Base-by-base conservation (phyloP, 2,888 invertebrate species). In the Scaptomyza polygonia region DNA sequence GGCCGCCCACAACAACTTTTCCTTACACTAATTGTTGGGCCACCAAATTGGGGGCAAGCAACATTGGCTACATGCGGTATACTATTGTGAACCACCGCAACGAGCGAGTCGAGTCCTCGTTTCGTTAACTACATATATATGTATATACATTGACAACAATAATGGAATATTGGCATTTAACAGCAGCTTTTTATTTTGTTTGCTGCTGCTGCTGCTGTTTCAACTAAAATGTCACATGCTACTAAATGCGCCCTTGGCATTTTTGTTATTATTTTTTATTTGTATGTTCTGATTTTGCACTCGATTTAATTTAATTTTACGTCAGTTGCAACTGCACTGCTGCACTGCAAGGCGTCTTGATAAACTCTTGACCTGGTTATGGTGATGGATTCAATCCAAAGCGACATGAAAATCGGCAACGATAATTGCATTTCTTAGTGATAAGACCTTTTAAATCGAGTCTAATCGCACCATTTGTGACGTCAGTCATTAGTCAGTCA, bases 1-100 rank as follows among this genome's bases (percentile, higher is more conserved):
- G n/a, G n/a, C 12, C 63, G 76, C 69, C 79, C 72, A 69, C 63
- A 74, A 69, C 69, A 86, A 86, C 47, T 86, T 86, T 67, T 69
- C 18, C 48, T 47, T 53, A 67, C 71, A 81, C 85, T 81, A 81
- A 81, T 86, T 81, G 78, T 74, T 70, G 61, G 61, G 42, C 56
- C 73, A 48, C 64, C 72, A 40, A 45, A 18, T 39, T 39, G 3
- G 34, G 34, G 34, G 27, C 27, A 25, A 29, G 32, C 25, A 44
- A 21, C 27, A 39, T 16, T 36, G 14, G n/a, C 6, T 14, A 36
- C 39, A 16, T 14, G 12, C 2, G 5, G 32, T 12, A 5, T 12
- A 32, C 47, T n/a, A 65, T 8, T 16, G 36, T 21, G 14, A 12
- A n/a, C 43, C 40, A n/a, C 43, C 40, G 40, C 48, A 30, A 21